Percentiles rank a stretch among this genome's conserved stretches.
Conservation (phyloP, 2,888 invertebrate genomes). For the Eulithis prunata region DNA sequence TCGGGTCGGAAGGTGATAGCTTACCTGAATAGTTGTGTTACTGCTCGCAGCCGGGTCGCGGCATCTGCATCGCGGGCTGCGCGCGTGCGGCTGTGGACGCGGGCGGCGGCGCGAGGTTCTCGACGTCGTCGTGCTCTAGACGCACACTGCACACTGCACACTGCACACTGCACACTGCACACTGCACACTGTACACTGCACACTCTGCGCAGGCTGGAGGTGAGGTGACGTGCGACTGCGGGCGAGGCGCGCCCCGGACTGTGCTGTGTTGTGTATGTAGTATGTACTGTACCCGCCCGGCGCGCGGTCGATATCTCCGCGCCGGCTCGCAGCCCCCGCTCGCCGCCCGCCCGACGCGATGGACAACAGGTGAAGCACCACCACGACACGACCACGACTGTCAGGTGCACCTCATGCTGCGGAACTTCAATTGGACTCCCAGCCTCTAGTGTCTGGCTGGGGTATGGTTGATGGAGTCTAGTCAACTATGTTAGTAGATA, state of each 20-base stretch:
- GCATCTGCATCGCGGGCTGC: constrained; percentile 64
- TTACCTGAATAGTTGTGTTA: constrained; percentile 32
- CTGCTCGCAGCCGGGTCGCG: constrained; percentile 62
- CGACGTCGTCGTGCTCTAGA: no score
- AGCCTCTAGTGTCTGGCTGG: no score
- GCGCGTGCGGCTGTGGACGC: constrained; percentile 4
- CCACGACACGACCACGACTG: no score
- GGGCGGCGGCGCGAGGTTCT: background rate
- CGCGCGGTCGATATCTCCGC: constrained; percentile 65
- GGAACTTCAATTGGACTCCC: no score
- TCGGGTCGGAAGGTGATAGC: background rate
- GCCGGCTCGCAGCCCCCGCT: constrained; percentile 65
- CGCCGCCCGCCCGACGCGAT: constrained; percentile 55
- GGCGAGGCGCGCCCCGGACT: constrained; percentile 59
- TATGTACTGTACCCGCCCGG: no score
- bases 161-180: no score
- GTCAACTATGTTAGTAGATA: no score
- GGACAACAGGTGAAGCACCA: constrained; percentile 16
- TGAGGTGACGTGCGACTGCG: constrained; percentile 39
- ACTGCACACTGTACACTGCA: no score
- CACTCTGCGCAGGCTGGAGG: constrained; percentile 6
- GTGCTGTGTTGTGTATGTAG: constrained; percentile 43
- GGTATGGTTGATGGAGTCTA: no score
- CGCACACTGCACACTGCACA: no score
- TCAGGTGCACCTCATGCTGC: no score